These are phyloP conservation scores for Actias luna DNA, from an alignment of 2,888 invertebrate genomes.

Conservation along the genomic window DNA sequence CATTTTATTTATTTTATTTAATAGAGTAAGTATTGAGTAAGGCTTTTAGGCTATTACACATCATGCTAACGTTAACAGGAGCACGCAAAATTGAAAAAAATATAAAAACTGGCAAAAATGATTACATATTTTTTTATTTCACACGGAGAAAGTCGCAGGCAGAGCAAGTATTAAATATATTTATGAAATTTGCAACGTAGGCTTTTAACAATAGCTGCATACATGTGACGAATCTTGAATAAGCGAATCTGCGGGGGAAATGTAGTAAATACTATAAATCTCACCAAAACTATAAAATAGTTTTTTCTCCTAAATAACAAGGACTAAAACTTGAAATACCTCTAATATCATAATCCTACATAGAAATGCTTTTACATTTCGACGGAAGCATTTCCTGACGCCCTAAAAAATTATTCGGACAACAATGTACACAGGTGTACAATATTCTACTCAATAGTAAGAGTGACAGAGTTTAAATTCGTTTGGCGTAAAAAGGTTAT, in stretches of 20 bases:
- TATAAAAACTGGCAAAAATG: too few relatives aligned
- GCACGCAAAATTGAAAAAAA: too few relatives aligned
- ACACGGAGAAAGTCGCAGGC: too few relatives aligned
- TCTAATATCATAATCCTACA: constrained; percentile 79
- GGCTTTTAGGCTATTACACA: too few relatives aligned
- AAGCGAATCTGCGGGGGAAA: not conserved
- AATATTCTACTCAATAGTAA: constrained; percentile 35
- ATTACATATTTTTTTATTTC: too few relatives aligned
- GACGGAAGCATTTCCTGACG: constrained; percentile 48
- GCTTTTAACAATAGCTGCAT: not conserved
- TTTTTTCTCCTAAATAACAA: constrained; percentile 35
- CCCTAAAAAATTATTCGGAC: constrained; percentile 63
- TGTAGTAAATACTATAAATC: not conserved
- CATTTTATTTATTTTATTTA: too few relatives aligned
- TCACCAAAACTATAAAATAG: constrained; percentile 43
- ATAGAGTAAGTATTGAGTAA: too few relatives aligned
- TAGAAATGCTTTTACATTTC: constrained; percentile 78
- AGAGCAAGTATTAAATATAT: too few relatives aligned
- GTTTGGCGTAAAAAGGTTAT: constrained; percentile 17
- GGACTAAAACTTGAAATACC: constrained; percentile 54
- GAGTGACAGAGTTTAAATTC: constrained; percentile 11
- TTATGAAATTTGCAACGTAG: not conserved
- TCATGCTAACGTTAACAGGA: too few relatives aligned
- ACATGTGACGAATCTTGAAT: not conserved
- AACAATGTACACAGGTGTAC: constrained; percentile 23